Conservation (phyloP, 2,113 vertebrate species). For the Rhipidura dahli region DNA sequence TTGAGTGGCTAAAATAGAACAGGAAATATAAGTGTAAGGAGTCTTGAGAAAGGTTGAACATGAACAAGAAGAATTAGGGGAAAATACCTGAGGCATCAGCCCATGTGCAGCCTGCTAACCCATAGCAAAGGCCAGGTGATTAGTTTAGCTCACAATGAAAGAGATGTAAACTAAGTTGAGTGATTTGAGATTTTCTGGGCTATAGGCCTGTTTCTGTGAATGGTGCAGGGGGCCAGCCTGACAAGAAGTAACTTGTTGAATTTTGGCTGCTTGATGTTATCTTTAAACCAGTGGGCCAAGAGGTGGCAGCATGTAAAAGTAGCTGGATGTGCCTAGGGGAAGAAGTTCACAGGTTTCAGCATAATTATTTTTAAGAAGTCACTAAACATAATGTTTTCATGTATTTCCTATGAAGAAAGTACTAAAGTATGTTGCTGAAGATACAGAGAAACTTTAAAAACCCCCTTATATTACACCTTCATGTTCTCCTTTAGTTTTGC, state of each 20-base stretch:
- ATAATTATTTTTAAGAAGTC: background rate
- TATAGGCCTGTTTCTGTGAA: background rate
- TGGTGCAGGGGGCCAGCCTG: background rate
- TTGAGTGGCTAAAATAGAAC: background rate
- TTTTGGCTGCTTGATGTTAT: background rate
- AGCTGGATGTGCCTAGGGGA: background rate
- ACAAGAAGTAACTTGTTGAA: background rate
- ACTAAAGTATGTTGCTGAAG: background rate
- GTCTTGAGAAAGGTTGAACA: background rate
- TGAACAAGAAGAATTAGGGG: background rate
- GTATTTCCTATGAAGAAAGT: background rate
- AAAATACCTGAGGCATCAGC: background rate
- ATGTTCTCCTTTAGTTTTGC: background rate
- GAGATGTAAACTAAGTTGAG: background rate
- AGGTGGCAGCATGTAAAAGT: background rate
- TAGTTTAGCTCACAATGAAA: background rate
- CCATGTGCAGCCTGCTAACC: background rate
- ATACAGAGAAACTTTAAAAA: background rate
- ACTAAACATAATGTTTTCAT: background rate
- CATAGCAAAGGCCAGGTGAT: background rate
- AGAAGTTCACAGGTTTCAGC: background rate
- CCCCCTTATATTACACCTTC: background rate
- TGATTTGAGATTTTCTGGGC: background rate
- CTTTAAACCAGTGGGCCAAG: background rate
- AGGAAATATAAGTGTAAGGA: background rate